Evolutionary conservation across 2,888 invertebrate genomes (phyloP), one percentile per base, ranked within the genome.

Genomic region (Coleophora flavipennella): DNA sequence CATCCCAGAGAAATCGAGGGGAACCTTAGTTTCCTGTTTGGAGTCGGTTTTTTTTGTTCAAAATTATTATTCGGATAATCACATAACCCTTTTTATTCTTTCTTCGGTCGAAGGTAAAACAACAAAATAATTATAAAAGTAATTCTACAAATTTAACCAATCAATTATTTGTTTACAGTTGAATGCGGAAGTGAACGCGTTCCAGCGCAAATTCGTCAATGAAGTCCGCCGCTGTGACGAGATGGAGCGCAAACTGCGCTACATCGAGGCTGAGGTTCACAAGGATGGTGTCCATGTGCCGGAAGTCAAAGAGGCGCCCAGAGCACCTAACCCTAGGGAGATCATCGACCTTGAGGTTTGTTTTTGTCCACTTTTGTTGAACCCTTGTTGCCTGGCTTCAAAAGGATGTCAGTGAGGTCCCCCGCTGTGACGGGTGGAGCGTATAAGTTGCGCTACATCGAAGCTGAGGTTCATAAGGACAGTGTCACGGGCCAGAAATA

Each of bases 371-470:
- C n/a, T n/a, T n/a, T n/a, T n/a, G n/a, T n/a, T n/a, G n/a, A n/a
- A n/a, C n/a, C n/a, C n/a, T n/a, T n/a, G n/a, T n/a, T n/a, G 20
- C 20, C 20, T 20, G 20, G 6, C 20, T 20, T 6, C 6, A 20
- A 20, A 20, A 6, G 6, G 20, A n/a, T n/a, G 95, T 96, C 8
- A 92, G 91, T 64, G 96, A 96, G 70, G 94, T 96, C 29, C 88
- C 95, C 41, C 86, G 95, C 49, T 96, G 95, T 77, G 95, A 96
- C 68, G 96, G 96, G 74, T 92, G 96, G 93, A n/a, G 94, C 95
- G 68, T 86, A 94, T 49, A 94, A 94, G 64, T 81, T 95, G 45
- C 88, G 94, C 14, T 96, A 92, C 78, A 90, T 96, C 64, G 95
- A 96, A 68, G 89, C 89, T 2, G 95, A 96, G 77, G 91, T 96